Evolutionary conservation across 2,113 vertebrate genomes (phyloP).

Genomic region (Gnathonemus echidnorhynchus): DNA sequence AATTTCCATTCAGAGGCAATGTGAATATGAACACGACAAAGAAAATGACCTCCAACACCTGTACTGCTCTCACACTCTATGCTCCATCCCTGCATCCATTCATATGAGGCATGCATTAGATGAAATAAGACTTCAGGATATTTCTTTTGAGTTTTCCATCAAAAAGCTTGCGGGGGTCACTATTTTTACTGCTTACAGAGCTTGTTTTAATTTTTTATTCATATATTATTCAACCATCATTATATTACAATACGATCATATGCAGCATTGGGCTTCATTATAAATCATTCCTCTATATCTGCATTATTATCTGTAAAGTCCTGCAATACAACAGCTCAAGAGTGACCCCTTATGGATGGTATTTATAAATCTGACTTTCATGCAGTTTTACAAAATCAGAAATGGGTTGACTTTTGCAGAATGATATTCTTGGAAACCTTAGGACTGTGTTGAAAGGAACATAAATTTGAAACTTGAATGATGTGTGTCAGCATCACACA

Average conservation of each 20-base stretch:
- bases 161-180: neutral
- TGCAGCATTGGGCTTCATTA: neutral
- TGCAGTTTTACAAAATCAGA: neutral
- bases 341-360: neutral
- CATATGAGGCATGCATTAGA: neutral
- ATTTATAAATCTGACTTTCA: neutral
- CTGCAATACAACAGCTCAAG: neutral
- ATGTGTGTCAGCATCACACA: neutral
- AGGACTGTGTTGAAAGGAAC: neutral
- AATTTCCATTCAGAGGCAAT: neutral
- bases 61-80: neutral
- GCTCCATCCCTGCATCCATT: neutral
- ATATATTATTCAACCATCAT: neutral
- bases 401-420: neutral
- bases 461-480: neutral
- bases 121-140: neutral
- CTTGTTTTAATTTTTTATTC: neutral
- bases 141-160: neutral
- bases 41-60: neutral
- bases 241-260: neutral
- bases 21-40: neutral
- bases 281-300: neutral
- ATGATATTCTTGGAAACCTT: neutral
- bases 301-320: neutral
- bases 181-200: neutral